These are phyloP conservation scores for Eutrigla gurnardus DNA, from an alignment of 2,797 vertebrate genomes.

Conservation along the genomic window DNA sequence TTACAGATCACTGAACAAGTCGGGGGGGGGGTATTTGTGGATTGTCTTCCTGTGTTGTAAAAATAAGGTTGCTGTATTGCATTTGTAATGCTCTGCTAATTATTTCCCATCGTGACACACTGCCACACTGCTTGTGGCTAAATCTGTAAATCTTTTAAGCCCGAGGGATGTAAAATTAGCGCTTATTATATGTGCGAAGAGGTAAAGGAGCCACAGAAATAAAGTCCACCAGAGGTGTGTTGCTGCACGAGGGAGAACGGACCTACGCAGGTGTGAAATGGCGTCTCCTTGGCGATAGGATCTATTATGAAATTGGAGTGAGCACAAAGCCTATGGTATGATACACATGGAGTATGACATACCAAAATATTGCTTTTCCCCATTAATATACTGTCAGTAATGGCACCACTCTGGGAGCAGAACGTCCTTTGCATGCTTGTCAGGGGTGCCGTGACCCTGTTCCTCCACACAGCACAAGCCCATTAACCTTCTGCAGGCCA, in stretches of 20 bases:
- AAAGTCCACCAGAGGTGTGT: slow-evolving; percentile 31
- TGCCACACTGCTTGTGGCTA: slow-evolving; percentile 62
- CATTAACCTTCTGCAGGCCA: slow-evolving; percentile 82
- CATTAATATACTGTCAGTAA: slow-evolving; percentile 79
- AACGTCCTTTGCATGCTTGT: slow-evolving; percentile 79
- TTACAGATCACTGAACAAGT: slow-evolving; percentile 28
- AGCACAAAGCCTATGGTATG: slow-evolving; percentile 64
- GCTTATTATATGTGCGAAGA: slow-evolving; percentile 48
- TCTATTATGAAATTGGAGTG: slow-evolving; percentile 55
- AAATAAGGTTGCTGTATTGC: slow-evolving; percentile 38
- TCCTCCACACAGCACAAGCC: slow-evolving; percentile 81
- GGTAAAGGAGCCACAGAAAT: slow-evolving; percentile 37
- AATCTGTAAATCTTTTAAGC: slow-evolving; percentile 69
- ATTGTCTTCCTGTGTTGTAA: slow-evolving; percentile 29
- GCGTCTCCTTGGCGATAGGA: slow-evolving; percentile 50
- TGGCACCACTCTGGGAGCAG: slow-evolving; percentile 70
- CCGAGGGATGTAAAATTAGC: slow-evolving; percentile 67
- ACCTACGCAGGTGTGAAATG: slow-evolving; percentile 56
- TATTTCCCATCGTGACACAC: slow-evolving; percentile 59
- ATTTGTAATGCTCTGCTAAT: slow-evolving; percentile 62
- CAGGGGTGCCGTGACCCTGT: slow-evolving; percentile 80
- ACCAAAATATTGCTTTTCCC: slow-evolving; percentile 77
- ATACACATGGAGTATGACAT: slow-evolving; percentile 71
- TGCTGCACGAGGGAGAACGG: slow-evolving; percentile 32
- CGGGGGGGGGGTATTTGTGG: slow-evolving; percentile 13